Evolutionary conservation across 2,797 vertebrate genomes (phyloP).

Genomic region (Hipposideros larvatus): DNA sequence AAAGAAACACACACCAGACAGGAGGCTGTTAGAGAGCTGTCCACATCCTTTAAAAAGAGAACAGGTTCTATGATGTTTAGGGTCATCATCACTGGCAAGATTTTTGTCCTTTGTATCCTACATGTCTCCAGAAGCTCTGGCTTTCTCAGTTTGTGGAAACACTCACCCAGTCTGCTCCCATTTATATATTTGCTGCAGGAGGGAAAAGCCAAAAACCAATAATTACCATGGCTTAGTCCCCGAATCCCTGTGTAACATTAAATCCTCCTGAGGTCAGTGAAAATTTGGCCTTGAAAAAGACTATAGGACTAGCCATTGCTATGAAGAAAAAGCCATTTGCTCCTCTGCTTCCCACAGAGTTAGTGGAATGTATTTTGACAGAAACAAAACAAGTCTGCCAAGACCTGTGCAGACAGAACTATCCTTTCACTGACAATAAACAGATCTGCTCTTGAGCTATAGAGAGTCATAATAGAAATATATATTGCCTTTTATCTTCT

Average conservation of each 20-base stretch:
- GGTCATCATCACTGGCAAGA: neutral
- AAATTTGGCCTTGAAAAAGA: conserved; percentile 54
- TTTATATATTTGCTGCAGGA: neutral
- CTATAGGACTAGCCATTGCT: neutral
- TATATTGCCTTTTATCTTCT: conserved; percentile 89
- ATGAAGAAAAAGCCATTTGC: conserved; percentile 80
- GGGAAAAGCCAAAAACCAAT: neutral
- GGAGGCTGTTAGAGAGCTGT: neutral
- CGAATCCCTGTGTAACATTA: conserved; percentile 22
- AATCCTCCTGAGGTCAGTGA: conserved; percentile 46
- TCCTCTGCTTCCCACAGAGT: conserved; percentile 76
- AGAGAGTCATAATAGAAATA: conserved; percentile 88
- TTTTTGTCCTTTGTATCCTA: neutral
- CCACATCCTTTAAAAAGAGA: neutral
- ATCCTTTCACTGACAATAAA: conserved; percentile 84
- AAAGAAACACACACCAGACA: neutral
- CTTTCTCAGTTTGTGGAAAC: neutral
- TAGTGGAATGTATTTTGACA: conserved; percentile 78
- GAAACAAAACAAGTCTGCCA: conserved; percentile 84
- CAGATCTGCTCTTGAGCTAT: conserved; percentile 84
- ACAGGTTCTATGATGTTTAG: neutral
- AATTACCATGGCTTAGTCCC: conserved; percentile 27
- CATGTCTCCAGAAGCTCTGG: neutral
- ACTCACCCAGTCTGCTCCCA: neutral
- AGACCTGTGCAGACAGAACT: conserved; percentile 81